Conservation (phyloP, 1,140 invertebrate genomes). For the Ganaspis sp. region DNA sequence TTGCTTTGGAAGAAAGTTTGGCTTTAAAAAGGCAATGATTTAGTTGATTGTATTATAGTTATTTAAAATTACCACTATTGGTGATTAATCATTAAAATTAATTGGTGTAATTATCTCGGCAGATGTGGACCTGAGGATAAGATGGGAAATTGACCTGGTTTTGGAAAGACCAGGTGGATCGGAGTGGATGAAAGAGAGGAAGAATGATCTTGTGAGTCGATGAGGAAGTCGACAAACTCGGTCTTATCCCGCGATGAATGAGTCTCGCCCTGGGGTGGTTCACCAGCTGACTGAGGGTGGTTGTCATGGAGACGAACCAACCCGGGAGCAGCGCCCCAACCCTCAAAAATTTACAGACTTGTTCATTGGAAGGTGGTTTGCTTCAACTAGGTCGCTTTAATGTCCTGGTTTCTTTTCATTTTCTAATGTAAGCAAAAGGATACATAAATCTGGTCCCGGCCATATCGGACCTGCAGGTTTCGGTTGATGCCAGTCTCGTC, state of each 20-base stretch:
- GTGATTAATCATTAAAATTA: no score
- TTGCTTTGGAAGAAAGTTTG: no score
- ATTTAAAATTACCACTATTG: no score
- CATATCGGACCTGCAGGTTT: conserved; percentile 91
- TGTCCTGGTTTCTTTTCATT: conserved; percentile 26
- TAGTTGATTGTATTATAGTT: no score
- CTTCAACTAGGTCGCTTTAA: conserved; percentile 16
- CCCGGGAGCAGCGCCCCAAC: conserved; percentile 69
- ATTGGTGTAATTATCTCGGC: neutral
- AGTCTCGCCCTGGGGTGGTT: conserved; percentile 62
- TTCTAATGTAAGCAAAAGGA: conserved; percentile 80
- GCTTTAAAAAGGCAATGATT: no score
- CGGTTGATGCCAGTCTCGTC: conserved; percentile 94
- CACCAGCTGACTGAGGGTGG: conserved; percentile 73
- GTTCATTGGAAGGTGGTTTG: neutral
- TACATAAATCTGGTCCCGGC: conserved; percentile 94
- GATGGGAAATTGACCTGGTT: neutral
- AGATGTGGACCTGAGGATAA: neutral
- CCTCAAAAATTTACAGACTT: conserved; percentile 61
- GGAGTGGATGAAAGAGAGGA: neutral
- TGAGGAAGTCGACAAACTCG: conserved; percentile 37
- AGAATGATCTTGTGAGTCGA: conserved; percentile 36
- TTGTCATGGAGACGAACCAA: conserved; percentile 71
- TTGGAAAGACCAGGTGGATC: neutral
- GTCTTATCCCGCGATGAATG: conserved; percentile 69